Evolutionary conservation across 2,888 invertebrate species (phyloP).

Genomic region (Nebria salina): DNA sequence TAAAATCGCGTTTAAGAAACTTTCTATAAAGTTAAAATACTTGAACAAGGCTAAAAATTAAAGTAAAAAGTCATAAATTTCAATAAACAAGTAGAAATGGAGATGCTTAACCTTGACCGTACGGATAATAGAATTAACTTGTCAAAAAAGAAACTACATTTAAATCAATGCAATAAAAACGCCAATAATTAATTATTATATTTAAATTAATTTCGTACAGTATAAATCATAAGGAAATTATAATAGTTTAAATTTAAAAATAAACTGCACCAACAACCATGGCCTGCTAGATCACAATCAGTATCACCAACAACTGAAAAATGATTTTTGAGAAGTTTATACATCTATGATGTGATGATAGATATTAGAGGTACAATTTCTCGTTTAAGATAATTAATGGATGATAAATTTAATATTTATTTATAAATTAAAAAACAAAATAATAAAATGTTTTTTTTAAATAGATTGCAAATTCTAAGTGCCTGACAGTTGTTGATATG

Average conservation of each 20-base stretch:
- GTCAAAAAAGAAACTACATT: not conserved
- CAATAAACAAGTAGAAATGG: conserved; percentile 31
- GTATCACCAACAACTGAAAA: not conserved
- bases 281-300: conserved; percentile 15
- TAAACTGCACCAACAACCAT: conserved; percentile 8
- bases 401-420: no score
- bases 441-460: no score
- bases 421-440: no score
- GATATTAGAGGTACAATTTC: no score
- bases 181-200: not conserved
- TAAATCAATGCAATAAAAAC: not conserved
- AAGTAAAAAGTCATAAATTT: conserved; percentile 10
- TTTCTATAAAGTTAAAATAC: not conserved
- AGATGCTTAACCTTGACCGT: conserved; percentile 14
- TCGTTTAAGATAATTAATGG: no score
- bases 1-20: not conserved
- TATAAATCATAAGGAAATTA: not conserved
- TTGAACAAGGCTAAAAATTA: not conserved
- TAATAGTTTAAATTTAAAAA: not conserved
- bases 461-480: no score
- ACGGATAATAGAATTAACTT: not conserved
- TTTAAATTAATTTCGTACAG: not conserved
- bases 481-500: not conserved
- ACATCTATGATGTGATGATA: no score
- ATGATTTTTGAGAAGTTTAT: no score